Conservation (phyloP, 2,888 invertebrate species). For the Eupithecia vulgata region DNA sequence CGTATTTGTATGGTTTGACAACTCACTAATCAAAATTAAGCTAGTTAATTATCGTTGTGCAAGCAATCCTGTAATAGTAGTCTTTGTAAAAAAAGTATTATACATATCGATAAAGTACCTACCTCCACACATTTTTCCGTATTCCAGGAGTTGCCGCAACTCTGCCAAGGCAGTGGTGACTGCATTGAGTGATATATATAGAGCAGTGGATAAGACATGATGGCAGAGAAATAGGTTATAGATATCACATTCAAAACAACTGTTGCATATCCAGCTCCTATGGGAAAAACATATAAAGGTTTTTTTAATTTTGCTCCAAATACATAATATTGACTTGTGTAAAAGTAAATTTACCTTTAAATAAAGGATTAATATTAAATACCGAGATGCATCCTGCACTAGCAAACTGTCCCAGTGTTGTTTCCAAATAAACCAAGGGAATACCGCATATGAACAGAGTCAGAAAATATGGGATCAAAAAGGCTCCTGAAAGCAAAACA, state of each 20-base stretch:
- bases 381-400: slow-evolving; percentile 92
- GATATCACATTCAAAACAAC: slow-evolving; percentile 91
- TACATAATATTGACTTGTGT: no score
- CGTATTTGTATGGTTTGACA: no score
- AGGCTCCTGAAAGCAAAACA: slow-evolving; percentile 87
- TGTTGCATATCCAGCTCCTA: slow-evolving; percentile 94
- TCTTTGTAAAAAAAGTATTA: not conserved
- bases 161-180: slow-evolving; percentile 89
- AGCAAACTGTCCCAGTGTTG: slow-evolving; percentile 93
- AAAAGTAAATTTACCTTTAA: slow-evolving; percentile 95
- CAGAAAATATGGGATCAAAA: slow-evolving; percentile 92
- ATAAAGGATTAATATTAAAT: slow-evolving; percentile 91
- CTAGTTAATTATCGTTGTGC: no score
- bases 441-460: slow-evolving; percentile 93
- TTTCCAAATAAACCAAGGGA: slow-evolving; percentile 94
- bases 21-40: no score
- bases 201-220: slow-evolving; percentile 92
- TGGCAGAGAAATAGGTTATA: slow-evolving; percentile 92
- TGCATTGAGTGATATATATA: slow-evolving; percentile 90
- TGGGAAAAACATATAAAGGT: slow-evolving; percentile 25
- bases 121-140: slow-evolving; percentile 88
- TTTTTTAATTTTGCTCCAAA: no score
- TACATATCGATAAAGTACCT: slow-evolving; percentile 32
- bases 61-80: not conserved
- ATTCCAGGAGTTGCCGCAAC: slow-evolving; percentile 93